These are phyloP conservation scores for Eretmochelys imbricata DNA, from an alignment of 2,113 vertebrate species.

Conservation along the genomic window DNA sequence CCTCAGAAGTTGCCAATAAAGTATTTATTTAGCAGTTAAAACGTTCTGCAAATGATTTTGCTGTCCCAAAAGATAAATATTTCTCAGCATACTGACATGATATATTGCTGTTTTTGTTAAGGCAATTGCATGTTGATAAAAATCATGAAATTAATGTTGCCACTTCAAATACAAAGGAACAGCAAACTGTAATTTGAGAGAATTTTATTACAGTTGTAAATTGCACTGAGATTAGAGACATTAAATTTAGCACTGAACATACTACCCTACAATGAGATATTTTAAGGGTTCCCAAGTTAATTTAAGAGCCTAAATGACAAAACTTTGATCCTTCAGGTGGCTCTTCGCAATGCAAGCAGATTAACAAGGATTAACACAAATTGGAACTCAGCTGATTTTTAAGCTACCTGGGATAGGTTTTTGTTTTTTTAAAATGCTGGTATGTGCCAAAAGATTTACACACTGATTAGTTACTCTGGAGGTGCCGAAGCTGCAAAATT, in stretches of 20 bases:
- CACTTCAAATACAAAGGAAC: too few relatives aligned
- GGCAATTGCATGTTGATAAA: constrained; percentile 76
- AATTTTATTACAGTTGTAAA: constrained; percentile 68
- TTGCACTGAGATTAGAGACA: constrained; percentile 56
- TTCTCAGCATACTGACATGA: constrained; percentile 72
- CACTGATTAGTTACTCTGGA: background rate
- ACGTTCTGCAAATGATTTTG: constrained; percentile 82
- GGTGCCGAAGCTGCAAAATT: background rate
- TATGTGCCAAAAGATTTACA: background rate
- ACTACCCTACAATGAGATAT: constrained; percentile 56
- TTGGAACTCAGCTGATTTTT: background rate
- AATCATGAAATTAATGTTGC: too few relatives aligned
- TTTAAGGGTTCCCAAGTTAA: constrained; percentile 60
- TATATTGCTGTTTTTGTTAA: constrained; percentile 71
- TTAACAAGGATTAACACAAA: constrained; percentile 38
- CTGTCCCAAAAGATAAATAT: constrained; percentile 80
- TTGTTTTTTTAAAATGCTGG: background rate
- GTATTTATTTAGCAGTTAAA: constrained; percentile 82
- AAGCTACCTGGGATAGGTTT: background rate
- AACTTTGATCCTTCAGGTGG: constrained; percentile 62
- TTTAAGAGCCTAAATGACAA: constrained; percentile 40
- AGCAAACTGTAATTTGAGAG: too few relatives aligned
- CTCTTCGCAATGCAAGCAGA: background rate
- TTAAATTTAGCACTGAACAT: constrained; percentile 13
- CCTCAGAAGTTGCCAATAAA: constrained; percentile 81